Conservation (phyloP, 2,797 vertebrate species). For the Cottoperca gobio region DNA sequence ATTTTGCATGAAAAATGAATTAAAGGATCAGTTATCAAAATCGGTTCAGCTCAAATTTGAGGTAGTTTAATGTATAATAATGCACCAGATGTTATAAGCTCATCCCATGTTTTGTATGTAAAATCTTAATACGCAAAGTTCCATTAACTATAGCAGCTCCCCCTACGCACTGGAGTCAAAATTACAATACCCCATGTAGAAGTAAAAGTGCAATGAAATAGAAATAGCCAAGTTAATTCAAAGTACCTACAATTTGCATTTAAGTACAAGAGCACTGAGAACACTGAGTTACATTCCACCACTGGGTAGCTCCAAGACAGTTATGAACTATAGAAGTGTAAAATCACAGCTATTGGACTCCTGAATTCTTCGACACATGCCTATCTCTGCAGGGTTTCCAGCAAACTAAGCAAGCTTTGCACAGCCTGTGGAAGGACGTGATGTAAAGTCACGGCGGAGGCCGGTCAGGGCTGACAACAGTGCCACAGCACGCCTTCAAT, state of each 20-base stretch:
- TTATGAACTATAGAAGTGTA: conserved; percentile 2
- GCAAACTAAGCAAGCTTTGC: conserved; percentile 31
- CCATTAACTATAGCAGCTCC: neutral
- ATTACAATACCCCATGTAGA: neutral
- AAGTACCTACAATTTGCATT: neutral
- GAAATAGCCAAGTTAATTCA: neutral
- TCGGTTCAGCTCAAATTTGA: neutral
- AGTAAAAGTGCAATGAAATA: neutral
- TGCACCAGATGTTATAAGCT: neutral
- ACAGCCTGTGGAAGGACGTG: conserved; percentile 29
- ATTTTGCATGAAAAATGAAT: neutral
- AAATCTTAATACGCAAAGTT: neutral
- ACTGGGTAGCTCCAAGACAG: conserved; percentile 1
- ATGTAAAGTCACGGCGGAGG: conserved; percentile 32
- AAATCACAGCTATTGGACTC: conserved; percentile 30
- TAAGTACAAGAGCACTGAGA: neutral
- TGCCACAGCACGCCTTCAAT: conserved; percentile 44
- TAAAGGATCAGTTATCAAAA: neutral
- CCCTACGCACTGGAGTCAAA: neutral
- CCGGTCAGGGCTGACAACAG: conserved; percentile 36
- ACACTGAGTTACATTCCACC: neutral
- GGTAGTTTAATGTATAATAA: too few relatives aligned
- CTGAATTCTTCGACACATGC: conserved; percentile 60
- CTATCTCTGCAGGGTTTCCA: conserved; percentile 55
- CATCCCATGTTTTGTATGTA: neutral